These are phyloP conservation scores for Platycnemis pennipes DNA, from an alignment of 2,888 invertebrate genomes.

Conservation along the genomic window DNA sequence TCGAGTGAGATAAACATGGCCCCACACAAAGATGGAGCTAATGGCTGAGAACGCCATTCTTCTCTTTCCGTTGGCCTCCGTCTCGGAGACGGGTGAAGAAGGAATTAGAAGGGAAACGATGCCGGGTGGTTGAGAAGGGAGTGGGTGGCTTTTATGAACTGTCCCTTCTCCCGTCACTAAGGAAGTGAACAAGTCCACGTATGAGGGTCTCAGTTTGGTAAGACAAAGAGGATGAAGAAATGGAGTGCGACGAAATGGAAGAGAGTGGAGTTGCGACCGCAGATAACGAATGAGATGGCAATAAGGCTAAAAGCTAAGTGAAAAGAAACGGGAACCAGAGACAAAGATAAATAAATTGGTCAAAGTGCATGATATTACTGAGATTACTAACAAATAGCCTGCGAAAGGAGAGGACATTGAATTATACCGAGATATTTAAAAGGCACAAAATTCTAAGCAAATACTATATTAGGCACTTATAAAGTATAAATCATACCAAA, in stretches of 20 bases:
- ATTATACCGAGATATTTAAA: too few relatives aligned
- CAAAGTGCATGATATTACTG: neutral
- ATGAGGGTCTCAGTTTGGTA: neutral
- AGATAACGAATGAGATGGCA: neutral
- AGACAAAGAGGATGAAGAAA: conserved; percentile 21
- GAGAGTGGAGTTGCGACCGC: neutral
- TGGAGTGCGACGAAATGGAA: neutral
- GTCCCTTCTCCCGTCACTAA: neutral
- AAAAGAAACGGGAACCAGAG: neutral
- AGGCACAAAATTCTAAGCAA: too few relatives aligned
- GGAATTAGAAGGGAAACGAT: conserved; percentile 41
- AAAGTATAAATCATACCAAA: too few relatives aligned
- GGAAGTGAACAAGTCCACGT: conserved; percentile 36
- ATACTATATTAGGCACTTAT: too few relatives aligned
- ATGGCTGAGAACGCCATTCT: conserved; percentile 53
- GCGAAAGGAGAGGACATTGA: neutral
- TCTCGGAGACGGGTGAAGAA: neutral
- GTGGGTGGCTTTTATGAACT: conserved; percentile 29
- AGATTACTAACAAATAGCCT: neutral
- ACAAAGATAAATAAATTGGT: conserved; percentile 11
- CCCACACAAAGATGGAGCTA: conserved; percentile 48
- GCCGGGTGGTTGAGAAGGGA: neutral
- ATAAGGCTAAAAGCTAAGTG: neutral
- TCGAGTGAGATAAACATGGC: conserved; percentile 56
- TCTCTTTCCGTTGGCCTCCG: neutral